Percentiles rank a stretch among this genome's conserved stretches.
Conservation (phyloP, 2,888 invertebrate species). For the Eudasyphora cyanicolor region DNA sequence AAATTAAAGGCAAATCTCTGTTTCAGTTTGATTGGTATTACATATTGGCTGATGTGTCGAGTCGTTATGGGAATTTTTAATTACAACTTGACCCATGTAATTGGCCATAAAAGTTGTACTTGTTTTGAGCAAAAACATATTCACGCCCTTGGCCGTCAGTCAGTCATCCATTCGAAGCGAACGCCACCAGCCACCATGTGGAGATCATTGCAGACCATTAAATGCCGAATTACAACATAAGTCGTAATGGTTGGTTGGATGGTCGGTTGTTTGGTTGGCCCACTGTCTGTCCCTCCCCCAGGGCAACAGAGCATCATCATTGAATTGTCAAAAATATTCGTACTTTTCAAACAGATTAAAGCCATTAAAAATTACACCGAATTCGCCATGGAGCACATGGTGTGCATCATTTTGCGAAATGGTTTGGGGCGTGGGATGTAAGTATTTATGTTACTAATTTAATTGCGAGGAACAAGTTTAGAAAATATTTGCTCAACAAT, state of each 20-base stretch:
- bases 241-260: background rate
- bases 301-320: background rate
- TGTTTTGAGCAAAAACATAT: background rate
- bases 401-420: background rate
- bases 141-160: background rate
- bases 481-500: conserved; percentile 9
- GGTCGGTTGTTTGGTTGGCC: background rate
- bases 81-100: conserved; percentile 6
- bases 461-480: background rate
- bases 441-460: conserved; percentile 6
- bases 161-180: background rate
- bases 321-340: conserved; percentile 11
- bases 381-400: conserved; percentile 17
- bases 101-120: conserved; percentile 18
- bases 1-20: no score
- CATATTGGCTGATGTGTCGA: background rate
- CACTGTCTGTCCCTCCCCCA: background rate
- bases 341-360: conserved; percentile 32
- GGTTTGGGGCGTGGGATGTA: no score
- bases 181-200: background rate
- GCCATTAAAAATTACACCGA: conserved; percentile 29
- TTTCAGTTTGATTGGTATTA: background rate
- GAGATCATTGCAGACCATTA: conserved; percentile 18
- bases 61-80: conserved; percentile 6
- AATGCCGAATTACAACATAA: conserved; percentile 3